phyloP scores from a whole-genome alignment of 1,140 invertebrate species.

The Oreohelix idahoensis region DNA sequence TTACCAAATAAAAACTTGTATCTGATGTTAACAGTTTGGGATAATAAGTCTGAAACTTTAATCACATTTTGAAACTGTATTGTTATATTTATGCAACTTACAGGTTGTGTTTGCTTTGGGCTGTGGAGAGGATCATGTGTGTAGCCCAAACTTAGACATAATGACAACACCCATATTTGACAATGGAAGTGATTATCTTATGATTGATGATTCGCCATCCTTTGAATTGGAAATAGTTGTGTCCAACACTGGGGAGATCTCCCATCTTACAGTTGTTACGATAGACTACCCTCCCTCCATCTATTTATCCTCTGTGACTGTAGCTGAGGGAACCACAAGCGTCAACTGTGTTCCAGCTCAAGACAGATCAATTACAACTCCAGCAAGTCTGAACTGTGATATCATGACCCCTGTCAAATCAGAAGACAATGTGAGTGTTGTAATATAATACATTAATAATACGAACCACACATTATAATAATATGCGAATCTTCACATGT shows the following conservation, averaged over 20 bases:
- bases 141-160: slow-evolving; percentile 38
- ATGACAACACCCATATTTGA: slow-evolving; percentile 28
- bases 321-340: slow-evolving; percentile 8
- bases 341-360: neutral
- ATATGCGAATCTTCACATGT: no score
- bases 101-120: slow-evolving; percentile 45
- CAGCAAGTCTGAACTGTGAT: slow-evolving; percentile 38
- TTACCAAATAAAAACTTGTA: no score
- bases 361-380: neutral
- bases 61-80: no score
- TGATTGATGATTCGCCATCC: slow-evolving; percentile 44
- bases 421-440: slow-evolving; percentile 17
- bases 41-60: no score
- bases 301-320: slow-evolving; percentile 28
- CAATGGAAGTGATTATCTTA: slow-evolving; percentile 20
- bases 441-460: no score
- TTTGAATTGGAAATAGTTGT: slow-evolving; percentile 47
- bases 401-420: slow-evolving; percentile 26
- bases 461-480: no score
- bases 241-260: slow-evolving; percentile 45
- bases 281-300: slow-evolving; percentile 45
- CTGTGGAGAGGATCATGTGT: slow-evolving; percentile 48
- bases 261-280: slow-evolving; percentile 45
- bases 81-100: slow-evolving; percentile 12
- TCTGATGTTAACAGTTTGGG: no score